Base-by-base conservation (phyloP, 2,888 invertebrate genomes). In the Liopterus haemorrhoidalis region DNA sequence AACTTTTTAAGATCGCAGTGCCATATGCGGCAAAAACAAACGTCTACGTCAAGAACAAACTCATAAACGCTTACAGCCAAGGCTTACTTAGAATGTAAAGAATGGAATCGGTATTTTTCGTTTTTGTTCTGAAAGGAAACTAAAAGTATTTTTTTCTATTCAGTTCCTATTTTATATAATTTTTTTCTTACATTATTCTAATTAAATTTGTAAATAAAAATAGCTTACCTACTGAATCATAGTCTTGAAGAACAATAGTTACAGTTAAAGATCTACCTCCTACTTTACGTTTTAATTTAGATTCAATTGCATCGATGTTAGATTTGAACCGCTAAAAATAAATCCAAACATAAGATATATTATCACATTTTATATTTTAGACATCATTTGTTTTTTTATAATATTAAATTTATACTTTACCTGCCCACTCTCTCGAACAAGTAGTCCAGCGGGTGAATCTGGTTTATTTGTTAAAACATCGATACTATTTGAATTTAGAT, bases 401-500 rank as follows among this genome's bases (percentile, higher is more conserved):
- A 14, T 24, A 24, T 19, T 28, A 27, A 35, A 5, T 28, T 19
- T 25, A 11, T 30, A 1, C 2, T 51, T 60, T 49, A 66, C 65
- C 20, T 58, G 52, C 1, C 51, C 50, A 6, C 67, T 67, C 6
- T 54, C 55, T 31, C 52, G 41, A 12, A 63, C 47, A 33, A 68
- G 52, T 15, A 57, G 52, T 6, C 47, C 49, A 14, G 57, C 57
- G 1, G 61, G 53, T 2, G 58, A 54, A 28, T 63, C 60, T 3
- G 53, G 60, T 43, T 64, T 67, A 5, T 55, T 49, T 6, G 68
- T 61, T 14, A 73, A 65, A 1, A 79, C 55, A 1, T 71, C 66
- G 11, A 82, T 74, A 30, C 70, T 72, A 43, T 78, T 69, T 0
- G 68, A 58, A 57, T 76, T 68, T 12, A 77, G 43, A 28, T 68